Conservation (phyloP, 2,888 invertebrate genomes). For the Erebia ligea region DNA sequence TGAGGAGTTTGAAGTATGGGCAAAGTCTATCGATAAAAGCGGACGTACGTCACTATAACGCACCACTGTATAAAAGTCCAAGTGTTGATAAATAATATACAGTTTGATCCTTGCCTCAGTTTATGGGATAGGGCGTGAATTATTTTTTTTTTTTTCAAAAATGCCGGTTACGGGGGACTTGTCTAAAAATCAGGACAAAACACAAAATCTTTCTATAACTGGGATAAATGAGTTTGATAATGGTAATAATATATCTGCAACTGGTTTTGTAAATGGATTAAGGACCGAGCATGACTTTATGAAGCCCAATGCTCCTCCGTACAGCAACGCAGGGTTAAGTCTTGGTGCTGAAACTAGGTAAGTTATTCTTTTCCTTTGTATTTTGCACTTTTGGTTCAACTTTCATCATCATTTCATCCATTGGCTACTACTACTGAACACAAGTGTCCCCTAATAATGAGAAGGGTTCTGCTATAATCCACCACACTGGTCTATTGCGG, state of each 20-base stretch:
- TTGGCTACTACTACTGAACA: too few species aligned
- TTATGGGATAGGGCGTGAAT: neutral
- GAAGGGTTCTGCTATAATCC: too few species aligned
- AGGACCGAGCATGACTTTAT: conserved; percentile 24
- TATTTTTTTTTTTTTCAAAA: neutral
- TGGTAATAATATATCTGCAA: conserved; percentile 25
- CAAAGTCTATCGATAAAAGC: neutral
- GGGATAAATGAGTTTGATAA: conserved; percentile 34
- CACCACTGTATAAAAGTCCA: neutral
- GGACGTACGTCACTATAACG: neutral
- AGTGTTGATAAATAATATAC: neutral
- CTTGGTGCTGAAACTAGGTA: conserved; percentile 32
- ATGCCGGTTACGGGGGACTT: conserved; percentile 25
- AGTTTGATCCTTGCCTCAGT: conserved; percentile 5
- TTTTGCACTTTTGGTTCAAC: too few species aligned
- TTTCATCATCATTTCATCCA: too few species aligned
- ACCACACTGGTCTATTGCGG: too few species aligned
- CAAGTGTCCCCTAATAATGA: too few species aligned
- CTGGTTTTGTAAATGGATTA: conserved; percentile 34
- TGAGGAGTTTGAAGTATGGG: too few species aligned
- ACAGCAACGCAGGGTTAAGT: conserved; percentile 31
- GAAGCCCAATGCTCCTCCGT: conserved; percentile 32
- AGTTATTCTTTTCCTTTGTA: conserved; percentile 14
- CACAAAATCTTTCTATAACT: conserved; percentile 38
- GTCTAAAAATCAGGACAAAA: conserved; percentile 32